Conservation (phyloP, 23 tunicate genomes). For the Trididemnum clinides region DNA sequence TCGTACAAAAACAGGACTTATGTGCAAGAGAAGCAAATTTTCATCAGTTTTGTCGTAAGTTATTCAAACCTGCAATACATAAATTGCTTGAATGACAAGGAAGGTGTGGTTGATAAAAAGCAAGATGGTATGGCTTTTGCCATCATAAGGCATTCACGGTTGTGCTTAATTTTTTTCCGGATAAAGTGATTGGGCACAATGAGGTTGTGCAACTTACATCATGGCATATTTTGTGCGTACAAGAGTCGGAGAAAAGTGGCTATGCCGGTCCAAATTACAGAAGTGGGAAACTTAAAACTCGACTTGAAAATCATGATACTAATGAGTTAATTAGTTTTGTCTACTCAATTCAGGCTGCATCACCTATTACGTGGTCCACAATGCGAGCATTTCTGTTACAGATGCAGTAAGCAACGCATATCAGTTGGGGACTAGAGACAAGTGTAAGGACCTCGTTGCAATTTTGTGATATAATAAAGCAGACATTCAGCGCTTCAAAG, state of each 20-base stretch:
- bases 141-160: too few relatives aligned
- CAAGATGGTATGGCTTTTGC: background rate
- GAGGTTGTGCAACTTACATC: background rate
- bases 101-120: background rate
- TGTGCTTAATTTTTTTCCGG: too few relatives aligned
- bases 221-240: background rate
- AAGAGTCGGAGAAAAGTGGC: background rate
- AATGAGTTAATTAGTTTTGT: background rate
- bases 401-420: background rate
- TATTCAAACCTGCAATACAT: background rate
- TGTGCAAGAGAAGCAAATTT: background rate
- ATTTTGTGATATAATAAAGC: background rate
- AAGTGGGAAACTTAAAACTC: background rate
- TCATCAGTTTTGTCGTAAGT: background rate
- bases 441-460: background rate
- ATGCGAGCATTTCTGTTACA: background rate
- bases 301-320: background rate
- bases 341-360: too few relatives aligned
- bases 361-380: too few relatives aligned
- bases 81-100: background rate
- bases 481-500: background rate
- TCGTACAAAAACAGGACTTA: background rate
- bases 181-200: too few relatives aligned
- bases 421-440: background rate
- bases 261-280: background rate